These are phyloP conservation scores for Coracopsis vasa DNA, from an alignment of 2,113 vertebrate genomes.

Conservation along the genomic window DNA sequence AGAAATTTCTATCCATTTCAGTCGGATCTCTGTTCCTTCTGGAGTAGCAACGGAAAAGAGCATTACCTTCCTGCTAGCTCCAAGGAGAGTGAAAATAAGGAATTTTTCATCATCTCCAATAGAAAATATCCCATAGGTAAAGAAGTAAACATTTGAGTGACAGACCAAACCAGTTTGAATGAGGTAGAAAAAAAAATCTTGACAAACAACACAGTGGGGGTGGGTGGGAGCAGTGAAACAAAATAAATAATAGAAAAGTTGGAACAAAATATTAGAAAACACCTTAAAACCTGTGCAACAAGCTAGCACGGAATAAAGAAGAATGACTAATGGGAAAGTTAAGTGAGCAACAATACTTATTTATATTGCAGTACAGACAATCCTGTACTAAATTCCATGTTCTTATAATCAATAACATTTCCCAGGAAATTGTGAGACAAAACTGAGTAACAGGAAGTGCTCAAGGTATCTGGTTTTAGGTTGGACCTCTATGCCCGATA, in stretches of 20 bases:
- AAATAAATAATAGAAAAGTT: not conserved
- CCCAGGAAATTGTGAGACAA: not conserved
- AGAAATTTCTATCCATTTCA: not conserved
- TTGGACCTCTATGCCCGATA: not conserved
- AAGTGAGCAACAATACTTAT: not conserved
- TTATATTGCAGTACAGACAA: not conserved
- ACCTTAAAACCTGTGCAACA: not conserved
- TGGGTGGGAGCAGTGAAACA: not conserved
- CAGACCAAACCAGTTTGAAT: not conserved
- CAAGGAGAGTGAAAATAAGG: not conserved
- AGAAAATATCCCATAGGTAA: not conserved
- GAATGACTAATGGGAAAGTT: not conserved
- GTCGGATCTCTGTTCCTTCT: not conserved
- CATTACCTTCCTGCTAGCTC: not conserved
- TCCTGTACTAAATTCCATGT: not conserved
- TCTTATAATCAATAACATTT: not conserved
- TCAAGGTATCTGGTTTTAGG: not conserved
- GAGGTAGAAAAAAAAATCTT: not conserved
- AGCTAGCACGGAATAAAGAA: not conserved
- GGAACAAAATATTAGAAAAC: not conserved
- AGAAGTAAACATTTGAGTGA: not conserved
- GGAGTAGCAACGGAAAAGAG: not conserved
- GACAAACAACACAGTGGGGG: rapidly evolving
- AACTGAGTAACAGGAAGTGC: not conserved
- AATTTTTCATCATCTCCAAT: not conserved